Base-by-base conservation (phyloP, 2,888 invertebrate species). In the Argyresthia goedartella region DNA sequence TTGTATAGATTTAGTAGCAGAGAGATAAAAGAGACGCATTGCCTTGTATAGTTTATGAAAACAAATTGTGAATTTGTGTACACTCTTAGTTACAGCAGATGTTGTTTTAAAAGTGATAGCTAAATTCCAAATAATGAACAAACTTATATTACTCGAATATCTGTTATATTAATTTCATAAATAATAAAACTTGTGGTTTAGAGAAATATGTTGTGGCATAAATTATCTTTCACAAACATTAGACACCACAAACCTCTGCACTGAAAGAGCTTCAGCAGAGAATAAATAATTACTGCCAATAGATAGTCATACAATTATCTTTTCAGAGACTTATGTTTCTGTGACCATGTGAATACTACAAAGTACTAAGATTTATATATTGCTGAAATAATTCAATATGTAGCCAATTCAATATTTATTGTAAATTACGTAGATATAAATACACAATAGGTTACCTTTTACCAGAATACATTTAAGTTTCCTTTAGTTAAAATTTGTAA, bases 91-190 rank as follows among this genome's bases (percentile, higher is more conserved):
- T 51, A 43, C 15, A 14, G 14, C 34, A 49, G 13, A 49, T 33
- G 33, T 16, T 53, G 61, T 60, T 25, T n/a, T 70, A 65, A 69
- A 67, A 71, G 79, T 77, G 77, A 79, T 76, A 71, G 71, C 67
- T 69, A 74, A 68, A 78, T 79, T 78, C 79, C 78, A 77, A 76
- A 77, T 69, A 69, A 70, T 72, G 80, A 81, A 79, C 80, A 81
- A 81, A 79, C 25, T 42, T 49, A 6, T 25, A 25, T 6, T 6
- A 25, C 25, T 25, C 25, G 25, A 25, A 25, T 25, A 25, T 25
- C 25, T 25, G 25, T 25, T 25, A 25, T 25, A 25, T 25, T 25
- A 25, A n/a, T n/a, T n/a, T n/a, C n/a, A n/a, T n/a, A n/a, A n/a
- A n/a, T n/a, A n/a, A n/a, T n/a, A n/a, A 25, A 25, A 4, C 25